Conservation (phyloP, 2,113 vertebrate genomes). For the Microcebus griseorufus region DNA sequence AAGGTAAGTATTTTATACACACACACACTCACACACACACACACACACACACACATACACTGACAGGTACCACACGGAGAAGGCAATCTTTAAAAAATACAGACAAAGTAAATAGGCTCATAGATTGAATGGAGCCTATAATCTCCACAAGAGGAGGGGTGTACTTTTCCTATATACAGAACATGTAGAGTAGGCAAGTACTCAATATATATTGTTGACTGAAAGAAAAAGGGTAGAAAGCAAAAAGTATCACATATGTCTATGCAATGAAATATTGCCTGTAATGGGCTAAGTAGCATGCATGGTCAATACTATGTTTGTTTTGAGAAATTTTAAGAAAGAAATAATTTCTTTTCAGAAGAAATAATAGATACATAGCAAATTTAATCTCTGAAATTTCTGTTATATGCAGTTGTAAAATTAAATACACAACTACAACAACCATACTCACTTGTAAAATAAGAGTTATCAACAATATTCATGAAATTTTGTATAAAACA, state of each 20-base stretch:
- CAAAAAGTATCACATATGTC: not conserved
- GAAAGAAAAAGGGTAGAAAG: not conserved
- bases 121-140: not conserved
- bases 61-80: not conserved
- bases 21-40: not conserved
- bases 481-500: not conserved
- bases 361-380: not conserved
- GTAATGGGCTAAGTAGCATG: not conserved
- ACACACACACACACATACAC: not conserved
- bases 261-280: not conserved
- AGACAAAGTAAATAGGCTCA: not conserved
- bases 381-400: not conserved
- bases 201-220: not conserved
- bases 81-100: not conserved
- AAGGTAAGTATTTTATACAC: not conserved
- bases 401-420: not conserved
- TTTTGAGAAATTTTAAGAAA: not conserved
- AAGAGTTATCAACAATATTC: not conserved
- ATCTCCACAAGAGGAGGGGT: not conserved
- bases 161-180: not conserved
- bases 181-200: not conserved
- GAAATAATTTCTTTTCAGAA: not conserved
- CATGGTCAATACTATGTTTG: not conserved
- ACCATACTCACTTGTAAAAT: not conserved
- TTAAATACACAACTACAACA: not conserved